These are phyloP conservation scores for Pherbina coryleti DNA, from an alignment of 2,888 invertebrate genomes.

Conservation along the genomic window DNA sequence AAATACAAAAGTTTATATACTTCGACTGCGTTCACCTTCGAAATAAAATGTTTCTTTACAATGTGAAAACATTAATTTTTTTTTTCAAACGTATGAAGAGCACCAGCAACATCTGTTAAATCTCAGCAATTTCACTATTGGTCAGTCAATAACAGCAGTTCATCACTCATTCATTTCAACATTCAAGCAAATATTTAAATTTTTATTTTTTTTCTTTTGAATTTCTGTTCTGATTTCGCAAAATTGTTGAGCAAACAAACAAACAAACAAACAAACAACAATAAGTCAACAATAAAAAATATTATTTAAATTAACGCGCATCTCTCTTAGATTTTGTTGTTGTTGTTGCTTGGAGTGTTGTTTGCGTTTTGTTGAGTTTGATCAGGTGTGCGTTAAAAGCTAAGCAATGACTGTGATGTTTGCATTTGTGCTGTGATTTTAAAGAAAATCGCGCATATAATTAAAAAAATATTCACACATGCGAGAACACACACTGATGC, in stretches of 20 bases:
- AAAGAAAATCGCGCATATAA: background rate
- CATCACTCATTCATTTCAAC: background rate
- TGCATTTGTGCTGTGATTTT: background rate
- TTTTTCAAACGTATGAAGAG: no score
- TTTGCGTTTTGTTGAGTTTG: slow-evolving; percentile 42
- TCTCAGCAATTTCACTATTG: background rate
- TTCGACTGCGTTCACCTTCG: no score
- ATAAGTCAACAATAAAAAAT: slow-evolving; percentile 9
- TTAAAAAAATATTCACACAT: background rate
- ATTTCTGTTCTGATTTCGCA: background rate
- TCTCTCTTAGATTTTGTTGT: background rate
- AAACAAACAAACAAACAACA: slow-evolving; percentile 4
- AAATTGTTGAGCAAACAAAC: slow-evolving; percentile 9
- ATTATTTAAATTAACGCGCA: slow-evolving; percentile 9
- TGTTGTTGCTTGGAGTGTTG: slow-evolving; percentile 19
- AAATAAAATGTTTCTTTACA: no score
- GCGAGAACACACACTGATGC: no score
- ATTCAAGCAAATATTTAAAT: background rate
- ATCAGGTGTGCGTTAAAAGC: slow-evolving; percentile 4
- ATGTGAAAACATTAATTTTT: no score
- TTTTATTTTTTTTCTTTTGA: background rate
- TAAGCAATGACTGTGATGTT: background rate
- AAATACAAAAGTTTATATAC: no score
- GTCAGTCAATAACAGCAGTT: background rate
- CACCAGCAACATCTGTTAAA: slow-evolving; percentile 3